phyloP scores from a whole-genome alignment of 64 coral and sea anemone species.

The Montipora foliosa region DNA sequence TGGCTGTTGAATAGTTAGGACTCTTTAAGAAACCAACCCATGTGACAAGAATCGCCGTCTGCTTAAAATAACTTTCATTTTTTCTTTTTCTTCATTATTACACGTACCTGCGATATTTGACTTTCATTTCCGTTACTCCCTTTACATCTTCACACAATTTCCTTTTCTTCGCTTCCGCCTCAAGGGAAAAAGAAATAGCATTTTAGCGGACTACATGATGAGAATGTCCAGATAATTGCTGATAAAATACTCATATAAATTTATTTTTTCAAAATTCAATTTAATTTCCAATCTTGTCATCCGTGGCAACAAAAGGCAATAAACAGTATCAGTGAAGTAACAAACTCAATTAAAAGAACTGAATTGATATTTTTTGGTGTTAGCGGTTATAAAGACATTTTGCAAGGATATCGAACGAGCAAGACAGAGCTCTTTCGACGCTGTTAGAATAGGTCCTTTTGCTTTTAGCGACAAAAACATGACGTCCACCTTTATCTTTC shows the following conservation, averaged over 20 bases:
- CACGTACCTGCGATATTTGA: slow-evolving; percentile 62
- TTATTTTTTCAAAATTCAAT: no score
- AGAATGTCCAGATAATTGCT: no score
- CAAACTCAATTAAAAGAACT: neutral
- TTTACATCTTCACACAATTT: slow-evolving; percentile 6
- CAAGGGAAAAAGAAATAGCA: neutral
- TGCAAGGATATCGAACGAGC: no score
- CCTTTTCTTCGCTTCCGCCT: slow-evolving; percentile 40
- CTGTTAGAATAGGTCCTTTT: neutral
- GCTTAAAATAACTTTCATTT: neutral
- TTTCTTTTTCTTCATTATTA: neutral
- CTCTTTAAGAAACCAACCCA: no score
- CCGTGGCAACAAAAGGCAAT: neutral
- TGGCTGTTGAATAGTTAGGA: no score
- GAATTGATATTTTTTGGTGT: neutral
- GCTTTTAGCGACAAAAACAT: neutral
- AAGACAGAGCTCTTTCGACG: no score
- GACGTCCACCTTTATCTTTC: neutral
- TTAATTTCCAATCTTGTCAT: no score
- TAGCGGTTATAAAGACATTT: no score
- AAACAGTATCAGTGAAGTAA: neutral
- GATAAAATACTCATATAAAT: no score
- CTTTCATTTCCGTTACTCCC: slow-evolving; percentile 64
- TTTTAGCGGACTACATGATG: neutral
- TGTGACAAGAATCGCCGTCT: no score